A percentile compares a stretch with the other conserved stretches of the same genome.
phyloP scores from a whole-genome alignment of 2,113 vertebrate genomes.

The Columbina picui region DNA sequence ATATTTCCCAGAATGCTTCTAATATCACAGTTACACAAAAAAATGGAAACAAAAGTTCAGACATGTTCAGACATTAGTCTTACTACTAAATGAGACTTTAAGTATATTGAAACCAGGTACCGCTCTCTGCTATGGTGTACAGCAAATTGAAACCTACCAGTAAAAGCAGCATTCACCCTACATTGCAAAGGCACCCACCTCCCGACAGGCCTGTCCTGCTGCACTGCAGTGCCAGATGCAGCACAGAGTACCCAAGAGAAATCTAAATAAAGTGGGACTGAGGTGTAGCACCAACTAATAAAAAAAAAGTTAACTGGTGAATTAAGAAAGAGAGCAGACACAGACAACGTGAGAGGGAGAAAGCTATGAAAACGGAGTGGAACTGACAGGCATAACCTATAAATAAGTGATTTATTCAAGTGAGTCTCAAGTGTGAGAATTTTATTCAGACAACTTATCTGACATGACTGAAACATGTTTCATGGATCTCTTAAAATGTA shows the following conservation, averaged over 20 bases:
- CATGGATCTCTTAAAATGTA: background rate
- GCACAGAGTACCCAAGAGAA: background rate
- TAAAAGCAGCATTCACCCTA: background rate
- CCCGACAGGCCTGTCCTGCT: background rate
- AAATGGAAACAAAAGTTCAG: background rate
- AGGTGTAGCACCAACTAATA: background rate
- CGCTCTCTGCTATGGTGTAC: background rate
- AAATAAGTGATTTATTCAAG: background rate
- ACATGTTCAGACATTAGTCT: rapidly evolving
- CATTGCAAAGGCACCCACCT: background rate
- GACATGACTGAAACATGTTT: background rate
- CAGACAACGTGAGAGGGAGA: background rate
- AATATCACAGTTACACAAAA: background rate
- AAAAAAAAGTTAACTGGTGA: background rate
- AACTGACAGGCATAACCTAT: background rate
- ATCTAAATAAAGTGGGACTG: background rate
- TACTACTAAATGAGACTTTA: background rate
- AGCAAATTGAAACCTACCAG: background rate
- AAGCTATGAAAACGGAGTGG: background rate
- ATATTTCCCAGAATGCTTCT: background rate
- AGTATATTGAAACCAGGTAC: background rate
- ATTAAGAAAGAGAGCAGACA: background rate
- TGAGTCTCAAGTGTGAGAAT: background rate
- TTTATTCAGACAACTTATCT: background rate
- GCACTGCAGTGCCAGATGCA: background rate